Evolutionary conservation across 2,888 invertebrate species (phyloP), one percentile per base, ranked within the genome.

Genomic region (Caenorhabditis zanzibari): DNA sequence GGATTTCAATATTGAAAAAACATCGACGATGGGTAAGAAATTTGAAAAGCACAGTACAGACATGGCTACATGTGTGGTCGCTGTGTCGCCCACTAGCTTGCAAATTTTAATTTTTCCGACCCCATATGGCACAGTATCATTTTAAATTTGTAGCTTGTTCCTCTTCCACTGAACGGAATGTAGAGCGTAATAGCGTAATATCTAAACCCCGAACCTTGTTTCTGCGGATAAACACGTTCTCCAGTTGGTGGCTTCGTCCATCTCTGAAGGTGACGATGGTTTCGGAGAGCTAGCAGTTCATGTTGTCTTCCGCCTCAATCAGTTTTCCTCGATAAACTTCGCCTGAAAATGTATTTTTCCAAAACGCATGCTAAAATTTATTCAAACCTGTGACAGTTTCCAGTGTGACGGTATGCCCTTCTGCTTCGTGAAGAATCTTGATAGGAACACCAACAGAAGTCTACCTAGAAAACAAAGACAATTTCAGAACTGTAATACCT

Each of bases 391-490:
- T 97, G 88, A 96, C 97, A 14, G 98, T 98, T 95, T 99, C 99
- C 92, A 97, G 96, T 86, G 99, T 98, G 89, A 99, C 96, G 92
- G 97, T 96, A 93, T 99, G 99, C 26, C 99, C 99, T 94, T 99
- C 99, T 4, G 99, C 99, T 94, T 99, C 99, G 92, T 99, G 99
- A 87, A 99, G 95, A 90, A 99, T 97, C 95, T 99, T 99, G 94
- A 99, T 98, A 89, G 99, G 99, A 38, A 99, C 98, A 87, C 99
- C 99, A 92, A 99, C 98, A 87, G 98, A 98, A 97, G 98, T 98
- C 91, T 92, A 92, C 35, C 75, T 81, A 24, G n/a, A 24, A 3
- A 80, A 71, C 32, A 44, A 56, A 38, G n/a, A n/a, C n/a, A n/a
- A n/a, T n/a, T n/a, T n/a, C n/a, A n/a, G n/a, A n/a, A n/a, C n/a